A percentile compares a stretch with the other conserved stretches of the same genome.
These are phyloP conservation scores for Drosophila lutescens DNA, from an alignment of 2,888 invertebrate species.

Conservation along the genomic window DNA sequence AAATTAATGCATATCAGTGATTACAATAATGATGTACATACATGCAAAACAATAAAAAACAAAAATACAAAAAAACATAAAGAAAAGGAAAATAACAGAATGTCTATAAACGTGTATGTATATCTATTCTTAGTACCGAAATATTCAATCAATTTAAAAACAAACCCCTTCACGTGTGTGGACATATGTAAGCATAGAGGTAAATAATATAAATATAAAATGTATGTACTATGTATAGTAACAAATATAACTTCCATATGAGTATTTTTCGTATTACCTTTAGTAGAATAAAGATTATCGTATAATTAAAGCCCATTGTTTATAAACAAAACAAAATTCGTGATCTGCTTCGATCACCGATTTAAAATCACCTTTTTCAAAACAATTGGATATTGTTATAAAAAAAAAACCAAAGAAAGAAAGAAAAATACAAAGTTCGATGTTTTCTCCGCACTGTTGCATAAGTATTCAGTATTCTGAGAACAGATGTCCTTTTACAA, in stretches of 20 bases:
- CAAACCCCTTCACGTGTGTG: slow-evolving; percentile 49
- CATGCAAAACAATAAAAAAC: slow-evolving; percentile 25
- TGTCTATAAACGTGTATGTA: slow-evolving; percentile 33
- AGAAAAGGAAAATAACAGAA: neutral
- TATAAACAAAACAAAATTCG: neutral
- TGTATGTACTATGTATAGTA: slow-evolving; percentile 47
- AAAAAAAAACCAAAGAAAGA: neutral
- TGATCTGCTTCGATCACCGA: slow-evolving; percentile 10
- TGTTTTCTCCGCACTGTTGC: slow-evolving; percentile 8
- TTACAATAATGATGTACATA: slow-evolving; percentile 57
- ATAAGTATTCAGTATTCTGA: slow-evolving; percentile 10
- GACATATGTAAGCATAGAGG: slow-evolving; percentile 56
- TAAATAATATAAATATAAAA: slow-evolving; percentile 61
- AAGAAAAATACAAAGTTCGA: neutral
- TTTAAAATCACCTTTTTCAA: neutral
- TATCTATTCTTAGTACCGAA: slow-evolving; percentile 50
- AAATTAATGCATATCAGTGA: slow-evolving; percentile 73
- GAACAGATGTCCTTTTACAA: slow-evolving; percentile 6
- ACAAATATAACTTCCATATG: slow-evolving; percentile 69
- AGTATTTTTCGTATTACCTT: slow-evolving; percentile 74
- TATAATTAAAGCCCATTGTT: slow-evolving; percentile 63
- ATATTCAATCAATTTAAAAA: slow-evolving; percentile 62
- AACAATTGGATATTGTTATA: slow-evolving; percentile 8
- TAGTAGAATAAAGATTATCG: slow-evolving; percentile 75
- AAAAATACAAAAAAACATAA: neutral